Evolutionary conservation across 2,888 invertebrate genomes (phyloP).

Genomic region (Scelioninae gen. 1): DNA sequence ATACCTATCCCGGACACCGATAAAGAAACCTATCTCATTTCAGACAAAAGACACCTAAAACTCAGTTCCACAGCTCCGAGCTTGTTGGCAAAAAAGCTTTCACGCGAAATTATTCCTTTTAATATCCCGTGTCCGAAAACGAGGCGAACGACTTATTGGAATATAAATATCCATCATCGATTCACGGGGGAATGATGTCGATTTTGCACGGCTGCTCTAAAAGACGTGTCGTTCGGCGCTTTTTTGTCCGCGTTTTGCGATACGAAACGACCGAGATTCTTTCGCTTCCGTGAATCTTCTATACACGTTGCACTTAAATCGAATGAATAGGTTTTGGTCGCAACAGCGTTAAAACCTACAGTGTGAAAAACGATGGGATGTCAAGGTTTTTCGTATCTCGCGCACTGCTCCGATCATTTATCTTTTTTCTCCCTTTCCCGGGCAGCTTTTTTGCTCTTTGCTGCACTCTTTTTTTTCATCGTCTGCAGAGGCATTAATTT

Average conservation of each 20-base stretch:
- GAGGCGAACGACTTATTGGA: constrained; percentile 6
- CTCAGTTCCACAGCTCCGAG: too few relatives aligned
- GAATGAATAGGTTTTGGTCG: constrained; percentile 66
- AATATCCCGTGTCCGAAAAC: background rate
- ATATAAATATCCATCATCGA: constrained; percentile 37
- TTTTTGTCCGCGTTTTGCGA: constrained; percentile 9
- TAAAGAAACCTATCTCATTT: background rate
- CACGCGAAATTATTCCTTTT: background rate
- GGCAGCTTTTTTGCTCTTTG: too few relatives aligned
- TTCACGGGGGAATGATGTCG: constrained; percentile 18
- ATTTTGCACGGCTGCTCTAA: constrained; percentile 1
- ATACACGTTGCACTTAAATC: constrained; percentile 64
- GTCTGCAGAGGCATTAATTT: too few relatives aligned
- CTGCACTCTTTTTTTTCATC: too few relatives aligned
- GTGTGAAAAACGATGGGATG: constrained; percentile 66
- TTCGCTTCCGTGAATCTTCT: constrained; percentile 50
- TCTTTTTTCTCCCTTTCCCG: too few relatives aligned
- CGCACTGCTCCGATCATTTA: too few relatives aligned
- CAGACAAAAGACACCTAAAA: too few relatives aligned
- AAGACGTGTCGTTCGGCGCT: constrained; percentile 40
- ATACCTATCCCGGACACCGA: background rate
- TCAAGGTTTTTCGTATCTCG: constrained; percentile 67
- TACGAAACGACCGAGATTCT: constrained; percentile 57
- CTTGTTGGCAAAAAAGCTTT: too few relatives aligned
- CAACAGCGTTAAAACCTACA: constrained; percentile 65